These are phyloP conservation scores for Lottia scabra DNA, from an alignment of 2,888 invertebrate genomes.

Conservation along the genomic window DNA sequence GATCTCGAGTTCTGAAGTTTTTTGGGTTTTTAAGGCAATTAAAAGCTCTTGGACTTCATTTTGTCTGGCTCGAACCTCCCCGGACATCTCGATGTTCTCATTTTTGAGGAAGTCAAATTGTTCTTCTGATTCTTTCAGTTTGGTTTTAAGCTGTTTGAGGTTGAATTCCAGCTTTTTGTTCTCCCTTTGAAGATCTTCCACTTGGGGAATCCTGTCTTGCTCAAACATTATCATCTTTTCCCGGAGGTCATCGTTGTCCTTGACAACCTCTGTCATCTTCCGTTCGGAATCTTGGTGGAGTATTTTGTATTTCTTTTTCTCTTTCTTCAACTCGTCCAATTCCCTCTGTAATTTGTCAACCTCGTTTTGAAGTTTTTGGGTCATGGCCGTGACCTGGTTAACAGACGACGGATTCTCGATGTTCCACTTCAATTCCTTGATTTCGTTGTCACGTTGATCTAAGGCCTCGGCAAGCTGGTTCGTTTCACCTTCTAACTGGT, in stretches of 20 bases:
- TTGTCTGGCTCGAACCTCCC: neutral
- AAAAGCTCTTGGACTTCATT: neutral
- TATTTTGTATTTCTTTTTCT: constrained; percentile 2
- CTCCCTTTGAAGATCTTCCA: constrained; percentile 28
- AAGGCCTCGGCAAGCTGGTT: constrained; percentile 49
- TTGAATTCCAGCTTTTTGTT: constrained; percentile 35
- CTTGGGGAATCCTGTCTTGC: neutral
- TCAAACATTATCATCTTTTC: constrained; percentile 9
- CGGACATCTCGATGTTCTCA: neutral
- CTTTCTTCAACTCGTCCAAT: constrained; percentile 9
- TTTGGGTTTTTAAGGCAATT: neutral
- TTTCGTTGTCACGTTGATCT: constrained; percentile 47
- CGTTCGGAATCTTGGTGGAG: constrained; percentile 24
- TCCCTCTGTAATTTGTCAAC: constrained; percentile 9
- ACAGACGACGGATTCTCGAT: constrained; percentile 30
- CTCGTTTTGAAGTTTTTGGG: constrained; percentile 9
- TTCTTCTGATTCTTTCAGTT: constrained; percentile 7
- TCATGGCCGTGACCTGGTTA: neutral
- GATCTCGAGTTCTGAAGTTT: neutral
- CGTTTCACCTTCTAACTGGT: constrained; percentile 55
- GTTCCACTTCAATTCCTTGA: constrained; percentile 37
- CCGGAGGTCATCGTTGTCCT: constrained; percentile 27
- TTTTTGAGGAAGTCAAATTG: neutral
- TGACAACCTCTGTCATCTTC: constrained; percentile 34
- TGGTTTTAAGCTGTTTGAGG: constrained; percentile 26